Percentiles rank a stretch among this genome's conserved stretches.
Evolutionary conservation across 2,888 invertebrate species (phyloP).

Genomic region (Merodon equestris): DNA sequence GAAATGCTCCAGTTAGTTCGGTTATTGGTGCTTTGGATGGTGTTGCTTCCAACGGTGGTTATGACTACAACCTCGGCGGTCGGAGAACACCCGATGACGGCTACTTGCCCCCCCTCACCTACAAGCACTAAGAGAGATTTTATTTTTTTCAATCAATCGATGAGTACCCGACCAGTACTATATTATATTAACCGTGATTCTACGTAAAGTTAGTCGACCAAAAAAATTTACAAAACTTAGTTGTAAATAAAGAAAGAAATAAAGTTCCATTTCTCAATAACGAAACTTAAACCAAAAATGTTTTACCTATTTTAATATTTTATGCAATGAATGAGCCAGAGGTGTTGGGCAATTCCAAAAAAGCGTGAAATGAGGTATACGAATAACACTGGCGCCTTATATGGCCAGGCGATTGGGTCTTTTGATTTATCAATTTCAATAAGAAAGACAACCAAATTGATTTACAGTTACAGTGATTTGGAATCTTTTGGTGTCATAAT

Average conservation of each 20-base stretch:
- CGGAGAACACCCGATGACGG: slow-evolving; percentile 49
- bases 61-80: slow-evolving; percentile 72
- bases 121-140: slow-evolving; percentile 49
- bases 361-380: slow-evolving; percentile 32
- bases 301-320: slow-evolving; percentile 3
- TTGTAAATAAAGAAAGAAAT: slow-evolving; percentile 37
- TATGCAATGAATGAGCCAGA: slow-evolving; percentile 22
- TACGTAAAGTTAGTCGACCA: slow-evolving; percentile 54
- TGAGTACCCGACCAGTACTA: slow-evolving; percentile 58
- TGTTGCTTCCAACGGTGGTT: slow-evolving; percentile 71
- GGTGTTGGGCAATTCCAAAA: slow-evolving; percentile 24
- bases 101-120: slow-evolving; percentile 44
- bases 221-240: slow-evolving; percentile 46
- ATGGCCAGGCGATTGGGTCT: slow-evolving; percentile 30
- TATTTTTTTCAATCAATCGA: slow-evolving; percentile 51
- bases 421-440: slow-evolving; percentile 30
- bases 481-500: slow-evolving; percentile 44
- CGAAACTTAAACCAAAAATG: slow-evolving; percentile 25
- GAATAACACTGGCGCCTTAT: slow-evolving; percentile 61
- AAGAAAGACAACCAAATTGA: too few species aligned
- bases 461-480: slow-evolving; percentile 53
- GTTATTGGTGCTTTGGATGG: slow-evolving; percentile 74
- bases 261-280: slow-evolving; percentile 56
- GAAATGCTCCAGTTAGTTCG: slow-evolving; percentile 74
- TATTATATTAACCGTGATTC: slow-evolving; percentile 37